A percentile compares a stretch with the other conserved stretches of the same genome.
Evolutionary conservation across 1,140 invertebrate genomes (phyloP).

Genomic region (Hetaerina americana): DNA sequence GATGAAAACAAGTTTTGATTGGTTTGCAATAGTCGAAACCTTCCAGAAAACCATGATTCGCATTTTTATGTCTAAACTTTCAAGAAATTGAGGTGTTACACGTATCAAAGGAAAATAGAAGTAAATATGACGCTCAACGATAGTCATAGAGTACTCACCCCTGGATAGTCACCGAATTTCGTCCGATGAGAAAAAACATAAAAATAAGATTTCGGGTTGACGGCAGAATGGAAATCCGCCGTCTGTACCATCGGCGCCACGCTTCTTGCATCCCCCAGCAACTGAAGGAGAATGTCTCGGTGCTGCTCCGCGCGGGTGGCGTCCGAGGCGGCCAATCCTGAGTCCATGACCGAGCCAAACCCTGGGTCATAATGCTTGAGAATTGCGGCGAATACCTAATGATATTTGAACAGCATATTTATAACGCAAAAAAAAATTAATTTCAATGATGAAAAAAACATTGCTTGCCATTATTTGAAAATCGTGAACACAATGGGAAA

Average conservation of each 20-base stretch:
- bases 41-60: no score
- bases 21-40: no score
- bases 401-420: no score
- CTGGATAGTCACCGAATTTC: constrained; percentile 51
- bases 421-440: no score
- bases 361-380: constrained; percentile 43
- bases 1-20: no score
- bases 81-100: no score
- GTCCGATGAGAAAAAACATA: constrained; percentile 79
- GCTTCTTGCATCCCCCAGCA: constrained; percentile 74
- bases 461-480: no score
- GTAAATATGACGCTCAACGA: background rate
- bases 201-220: constrained; percentile 69
- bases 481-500: no score
- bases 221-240: constrained; percentile 54
- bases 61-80: no score
- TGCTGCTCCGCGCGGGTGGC: constrained; percentile 22
- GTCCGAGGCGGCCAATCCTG: constrained; percentile 26
- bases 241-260: constrained; percentile 57
- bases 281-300: constrained; percentile 70
- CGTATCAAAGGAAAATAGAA: no score
- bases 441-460: no score
- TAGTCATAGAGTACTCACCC: constrained; percentile 37
- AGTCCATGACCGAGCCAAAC: background rate
- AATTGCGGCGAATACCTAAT: constrained; percentile 46